Evolutionary conservation across 2,888 invertebrate species (phyloP), one percentile per base, ranked within the genome.

Genomic region (Asteroscopus sphinx): DNA sequence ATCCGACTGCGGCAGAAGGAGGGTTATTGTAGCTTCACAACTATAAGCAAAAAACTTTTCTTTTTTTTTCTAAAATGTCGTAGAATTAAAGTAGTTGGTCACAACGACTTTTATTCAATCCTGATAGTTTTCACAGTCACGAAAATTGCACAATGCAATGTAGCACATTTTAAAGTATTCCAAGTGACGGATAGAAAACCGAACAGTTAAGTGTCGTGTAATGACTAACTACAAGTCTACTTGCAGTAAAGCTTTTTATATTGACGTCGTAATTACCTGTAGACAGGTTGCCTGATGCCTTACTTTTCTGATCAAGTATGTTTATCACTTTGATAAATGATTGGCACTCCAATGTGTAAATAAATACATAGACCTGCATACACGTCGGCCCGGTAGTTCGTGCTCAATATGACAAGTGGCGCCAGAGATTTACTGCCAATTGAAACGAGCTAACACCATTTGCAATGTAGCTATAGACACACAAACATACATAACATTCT

Each of bases 391-490:
- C 26, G n/a, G 21, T 21, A 16, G 11, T 13, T 15, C 46, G 46
- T 17, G 17, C 17, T 5, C 17, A 3, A 47, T 11, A 40, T 41
- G 26, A 41, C 15, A 54, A 53, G 39, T 41, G 46, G 54, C 46
- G 54, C 54, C 28, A 33, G 4, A n/a, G 13, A 12, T 35, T 35
- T 30, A 37, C 36, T 49, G 21, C 42, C 36, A 36, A 42, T 35
- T 36, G 28, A 36, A 42, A n/a, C 9, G 17, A 9, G 37, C 28
- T 26, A 37, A 6, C 42, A 11, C 15, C 12, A 32, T 12, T 32
- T n/a, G 17, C 17, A 21, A 6, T 21, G 21, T 21, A 21, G 21
- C 4, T n/a, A 42, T 35, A 9, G 17, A 39, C 39, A 39, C 21
- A 21, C 21, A 21, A 21, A 28, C 26, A 26, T 26, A n/a, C n/a